These are phyloP conservation scores for Nothoprocta perdicaria DNA, from an alignment of 2,113 vertebrate species.

Conservation along the genomic window DNA sequence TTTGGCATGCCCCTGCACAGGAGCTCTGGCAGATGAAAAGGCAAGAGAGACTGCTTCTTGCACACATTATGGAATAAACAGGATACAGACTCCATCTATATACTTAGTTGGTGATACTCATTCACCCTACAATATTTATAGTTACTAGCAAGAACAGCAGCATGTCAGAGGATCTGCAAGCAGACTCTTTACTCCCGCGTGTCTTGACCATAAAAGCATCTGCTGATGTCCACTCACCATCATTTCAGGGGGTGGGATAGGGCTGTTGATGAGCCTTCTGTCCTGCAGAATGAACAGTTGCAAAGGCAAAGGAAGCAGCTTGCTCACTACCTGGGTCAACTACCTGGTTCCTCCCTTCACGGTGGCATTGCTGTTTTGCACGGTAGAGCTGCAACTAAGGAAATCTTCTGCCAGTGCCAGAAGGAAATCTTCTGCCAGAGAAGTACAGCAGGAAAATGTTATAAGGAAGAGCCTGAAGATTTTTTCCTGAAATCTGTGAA, in stretches of 20 bases:
- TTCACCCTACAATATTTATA: background rate
- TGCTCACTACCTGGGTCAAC: background rate
- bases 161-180: background rate
- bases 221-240: rapidly evolving
- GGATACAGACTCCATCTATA: background rate
- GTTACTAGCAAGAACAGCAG: background rate
- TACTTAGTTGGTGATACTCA: constrained; percentile 36
- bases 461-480: background rate
- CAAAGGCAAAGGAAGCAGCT: background rate
- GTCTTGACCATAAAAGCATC: background rate
- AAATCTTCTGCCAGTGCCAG: background rate
- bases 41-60: background rate
- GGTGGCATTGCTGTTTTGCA: background rate
- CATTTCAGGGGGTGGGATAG: background rate
- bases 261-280: background rate
- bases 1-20: background rate
- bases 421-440: background rate
- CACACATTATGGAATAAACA: constrained; percentile 26
- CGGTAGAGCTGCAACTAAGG: background rate
- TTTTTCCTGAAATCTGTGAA: background rate
- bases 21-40: background rate
- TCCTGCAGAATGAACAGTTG: background rate
- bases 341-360: background rate
- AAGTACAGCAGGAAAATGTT: background rate
- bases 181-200: background rate